phyloP scores from a whole-genome alignment of 2,888 invertebrate species.

The Melipona beecheii region DNA sequence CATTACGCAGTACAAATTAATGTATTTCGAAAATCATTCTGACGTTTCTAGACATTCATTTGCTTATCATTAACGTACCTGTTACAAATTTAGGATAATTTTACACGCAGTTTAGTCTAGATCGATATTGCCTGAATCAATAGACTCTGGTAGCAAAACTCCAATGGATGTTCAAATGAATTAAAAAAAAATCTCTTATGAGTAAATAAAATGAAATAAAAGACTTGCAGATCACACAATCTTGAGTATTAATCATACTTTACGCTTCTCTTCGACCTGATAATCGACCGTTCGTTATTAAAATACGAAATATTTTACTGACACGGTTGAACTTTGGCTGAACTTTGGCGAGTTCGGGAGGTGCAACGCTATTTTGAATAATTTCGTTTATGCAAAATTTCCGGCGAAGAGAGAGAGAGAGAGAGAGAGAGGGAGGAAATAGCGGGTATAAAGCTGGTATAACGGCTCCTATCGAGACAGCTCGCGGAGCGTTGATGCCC shows the following conservation, averaged over 20 bases:
- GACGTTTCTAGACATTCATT: neutral
- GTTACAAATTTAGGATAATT: neutral
- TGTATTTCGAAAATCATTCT: too few species aligned
- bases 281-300: neutral
- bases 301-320: neutral
- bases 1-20: too few species aligned
- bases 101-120: neutral
- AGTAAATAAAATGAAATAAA: neutral
- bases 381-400: neutral
- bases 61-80: neutral
- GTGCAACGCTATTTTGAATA: neutral
- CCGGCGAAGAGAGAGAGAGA: neutral
- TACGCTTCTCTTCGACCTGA: neutral
- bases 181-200: too few species aligned
- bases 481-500: constrained; percentile 4
- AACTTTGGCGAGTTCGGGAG: neutral
- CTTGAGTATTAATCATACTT: too few species aligned
- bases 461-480: constrained; percentile 14
- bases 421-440: neutral
- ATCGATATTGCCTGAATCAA: too few species aligned
- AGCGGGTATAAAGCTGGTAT: constrained; percentile 6
- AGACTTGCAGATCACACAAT: too few species aligned
- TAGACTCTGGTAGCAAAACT: too few species aligned
- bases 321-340: neutral
- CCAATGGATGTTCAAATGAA: too few species aligned